phyloP scores from a whole-genome alignment of 2,888 invertebrate species.

The Cryptocephalus moraei region DNA sequence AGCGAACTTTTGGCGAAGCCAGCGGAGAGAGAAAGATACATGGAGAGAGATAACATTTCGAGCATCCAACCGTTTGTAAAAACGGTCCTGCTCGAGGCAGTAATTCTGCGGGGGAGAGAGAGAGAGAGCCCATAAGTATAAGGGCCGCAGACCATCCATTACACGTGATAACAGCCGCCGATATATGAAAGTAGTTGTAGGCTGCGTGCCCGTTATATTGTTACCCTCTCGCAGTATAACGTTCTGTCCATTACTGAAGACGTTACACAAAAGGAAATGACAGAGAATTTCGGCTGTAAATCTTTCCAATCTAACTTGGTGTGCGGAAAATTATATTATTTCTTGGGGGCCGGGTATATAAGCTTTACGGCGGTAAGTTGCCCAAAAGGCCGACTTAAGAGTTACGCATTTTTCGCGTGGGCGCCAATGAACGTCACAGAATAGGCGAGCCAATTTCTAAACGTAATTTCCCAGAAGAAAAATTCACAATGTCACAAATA shows the following conservation, averaged over 20 bases:
- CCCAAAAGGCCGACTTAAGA: too few relatives aligned
- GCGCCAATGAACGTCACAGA: too few relatives aligned
- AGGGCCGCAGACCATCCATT: constrained; percentile 16
- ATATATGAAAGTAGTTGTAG: constrained; percentile 13
- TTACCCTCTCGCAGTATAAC: constrained; percentile 18
- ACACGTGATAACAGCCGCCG: constrained; percentile 16
- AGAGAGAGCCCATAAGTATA: constrained; percentile 6
- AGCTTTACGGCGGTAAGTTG: too few relatives aligned
- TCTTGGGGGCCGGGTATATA: too few relatives aligned
- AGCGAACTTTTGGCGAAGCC: too few relatives aligned
- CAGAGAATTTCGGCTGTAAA: constrained; percentile 32
- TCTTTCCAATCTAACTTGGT: constrained; percentile 17
- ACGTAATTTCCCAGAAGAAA: too few relatives aligned
- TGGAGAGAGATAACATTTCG: too few relatives aligned
- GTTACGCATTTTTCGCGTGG: too few relatives aligned
- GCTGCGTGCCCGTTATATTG: constrained; percentile 22
- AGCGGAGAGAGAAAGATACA: too few relatives aligned
- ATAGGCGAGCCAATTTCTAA: too few relatives aligned
- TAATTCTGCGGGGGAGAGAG: not conserved
- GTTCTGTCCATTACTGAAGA: constrained; percentile 30
- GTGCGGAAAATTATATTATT: constrained; percentile 13
- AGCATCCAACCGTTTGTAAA: not conserved
- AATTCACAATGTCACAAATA: too few relatives aligned
- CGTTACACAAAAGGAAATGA: constrained; percentile 32
- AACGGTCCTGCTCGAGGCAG: not conserved